These are phyloP conservation scores for Halictus rubicundus DNA, from an alignment of 1,140 invertebrate species.

Conservation along the genomic window DNA sequence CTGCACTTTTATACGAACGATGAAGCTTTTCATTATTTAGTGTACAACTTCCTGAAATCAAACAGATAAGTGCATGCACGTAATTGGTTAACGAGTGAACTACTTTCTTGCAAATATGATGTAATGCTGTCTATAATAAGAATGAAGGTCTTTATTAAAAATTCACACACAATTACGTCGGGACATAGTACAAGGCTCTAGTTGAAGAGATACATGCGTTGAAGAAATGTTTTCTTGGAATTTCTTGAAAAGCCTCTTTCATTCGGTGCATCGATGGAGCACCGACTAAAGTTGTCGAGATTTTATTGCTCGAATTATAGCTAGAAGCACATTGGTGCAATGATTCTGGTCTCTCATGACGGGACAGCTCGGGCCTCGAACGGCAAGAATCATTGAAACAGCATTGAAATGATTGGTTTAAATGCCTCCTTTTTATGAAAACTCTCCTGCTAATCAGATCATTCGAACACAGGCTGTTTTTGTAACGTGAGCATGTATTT, in stretches of 20 bases:
- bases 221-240: not conserved
- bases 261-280: slow-evolving; percentile 4
- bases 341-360: not conserved
- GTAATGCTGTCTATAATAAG: too few species aligned
- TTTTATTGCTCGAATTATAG: slow-evolving; percentile 18
- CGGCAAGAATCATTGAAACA: not conserved
- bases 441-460: too few species aligned
- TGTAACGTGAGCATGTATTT: too few species aligned
- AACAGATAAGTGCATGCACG: too few species aligned
- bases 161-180: not conserved
- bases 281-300: not conserved
- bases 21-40: too few species aligned
- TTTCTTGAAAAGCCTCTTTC: slow-evolving; percentile 11
- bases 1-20: too few species aligned
- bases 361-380: not conserved
- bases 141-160: not conserved
- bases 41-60: too few species aligned
- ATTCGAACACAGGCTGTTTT: not conserved
- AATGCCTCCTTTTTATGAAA: not conserved
- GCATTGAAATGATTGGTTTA: not conserved
- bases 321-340: not conserved
- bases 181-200: slow-evolving; percentile 5
- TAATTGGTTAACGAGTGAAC: too few species aligned
- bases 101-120: not conserved
- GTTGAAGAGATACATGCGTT: not conserved